Evolutionary conservation across 2,888 invertebrate genomes (phyloP).

Genomic region (Eudemis profundana): DNA sequence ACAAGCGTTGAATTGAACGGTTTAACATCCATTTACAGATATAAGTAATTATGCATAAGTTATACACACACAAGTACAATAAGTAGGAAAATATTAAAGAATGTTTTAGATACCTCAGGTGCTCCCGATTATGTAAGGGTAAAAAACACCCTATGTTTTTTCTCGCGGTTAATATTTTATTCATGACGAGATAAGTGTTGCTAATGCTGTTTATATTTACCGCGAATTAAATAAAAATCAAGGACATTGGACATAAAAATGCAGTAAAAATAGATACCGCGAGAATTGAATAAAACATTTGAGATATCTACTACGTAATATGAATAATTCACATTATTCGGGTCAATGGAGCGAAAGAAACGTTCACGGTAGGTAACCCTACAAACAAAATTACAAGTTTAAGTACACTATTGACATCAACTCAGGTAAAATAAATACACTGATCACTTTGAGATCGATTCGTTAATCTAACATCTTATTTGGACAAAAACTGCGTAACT

Average conservation of each 20-base stretch:
- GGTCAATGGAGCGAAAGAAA: conserved; percentile 40
- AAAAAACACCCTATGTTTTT: conserved; percentile 40
- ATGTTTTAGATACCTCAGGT: conserved; percentile 32
- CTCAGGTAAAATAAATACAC: conserved; percentile 80
- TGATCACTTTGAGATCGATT: conserved; percentile 84
- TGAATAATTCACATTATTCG: conserved; percentile 42
- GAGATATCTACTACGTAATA: conserved; percentile 42
- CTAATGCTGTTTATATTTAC: conserved; percentile 33
- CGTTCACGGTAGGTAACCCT: conserved; percentile 46
- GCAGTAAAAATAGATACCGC: conserved; percentile 7
- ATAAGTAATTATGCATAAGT: conserved; percentile 43
- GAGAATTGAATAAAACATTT: conserved; percentile 42
- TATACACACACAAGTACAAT: conserved; percentile 64
- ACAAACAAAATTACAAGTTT: conserved; percentile 57
- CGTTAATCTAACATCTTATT: conserved; percentile 78
- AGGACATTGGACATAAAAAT: conserved; percentile 17
- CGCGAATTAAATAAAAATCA: conserved; percentile 25
- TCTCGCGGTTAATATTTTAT: conserved; percentile 41
- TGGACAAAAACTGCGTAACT: conserved; percentile 69
- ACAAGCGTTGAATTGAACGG: conserved; percentile 13
- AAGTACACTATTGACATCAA: conserved; percentile 81
- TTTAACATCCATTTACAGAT: conserved; percentile 30
- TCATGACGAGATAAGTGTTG: conserved; percentile 22
- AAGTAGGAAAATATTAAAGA: conserved; percentile 47
- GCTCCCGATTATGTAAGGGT: conserved; percentile 38